Conservation (phyloP, 2,888 invertebrate genomes). For the Corbicula japonica region DNA sequence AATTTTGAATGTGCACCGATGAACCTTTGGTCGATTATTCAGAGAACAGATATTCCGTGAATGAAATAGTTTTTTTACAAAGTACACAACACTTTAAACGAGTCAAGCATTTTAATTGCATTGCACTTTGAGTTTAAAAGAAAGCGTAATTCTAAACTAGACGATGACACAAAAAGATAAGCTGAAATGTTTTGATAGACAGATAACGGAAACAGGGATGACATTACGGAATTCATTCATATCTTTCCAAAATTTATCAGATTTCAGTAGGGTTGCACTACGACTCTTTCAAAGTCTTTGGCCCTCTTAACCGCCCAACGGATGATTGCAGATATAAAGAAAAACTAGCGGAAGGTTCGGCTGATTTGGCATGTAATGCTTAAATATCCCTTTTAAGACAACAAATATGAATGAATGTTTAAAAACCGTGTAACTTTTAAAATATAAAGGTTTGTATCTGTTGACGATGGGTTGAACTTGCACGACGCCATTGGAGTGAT, state of each 20-base stretch:
- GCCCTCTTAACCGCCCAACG: slow-evolving; percentile 1
- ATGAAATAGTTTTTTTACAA: no score
- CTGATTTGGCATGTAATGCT: no score
- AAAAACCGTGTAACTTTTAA: slow-evolving; percentile 14
- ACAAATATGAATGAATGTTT: slow-evolving; percentile 11
- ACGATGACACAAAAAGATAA: slow-evolving; percentile 7
- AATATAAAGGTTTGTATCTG: no score
- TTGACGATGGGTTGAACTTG: no score
- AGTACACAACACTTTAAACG: no score
- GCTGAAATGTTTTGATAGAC: not conserved
- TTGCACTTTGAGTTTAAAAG: not conserved
- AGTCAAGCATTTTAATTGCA: slow-evolving; percentile 9
- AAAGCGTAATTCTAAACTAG: not conserved
- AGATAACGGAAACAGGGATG: not conserved
- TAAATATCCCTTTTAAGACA: slow-evolving; percentile 7
- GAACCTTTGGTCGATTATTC: no score
- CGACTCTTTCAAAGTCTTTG: not conserved
- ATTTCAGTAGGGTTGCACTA: not conserved
- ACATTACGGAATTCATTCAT: slow-evolving; percentile 11
- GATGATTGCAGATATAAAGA: not conserved
- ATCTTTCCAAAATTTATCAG: not conserved
- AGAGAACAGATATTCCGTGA: no score
- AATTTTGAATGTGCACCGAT: no score
- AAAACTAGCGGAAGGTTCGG: no score
- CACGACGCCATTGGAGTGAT: no score